phyloP scores from a whole-genome alignment of 2,113 vertebrate species.

The Hydrolagus affinis region DNA sequence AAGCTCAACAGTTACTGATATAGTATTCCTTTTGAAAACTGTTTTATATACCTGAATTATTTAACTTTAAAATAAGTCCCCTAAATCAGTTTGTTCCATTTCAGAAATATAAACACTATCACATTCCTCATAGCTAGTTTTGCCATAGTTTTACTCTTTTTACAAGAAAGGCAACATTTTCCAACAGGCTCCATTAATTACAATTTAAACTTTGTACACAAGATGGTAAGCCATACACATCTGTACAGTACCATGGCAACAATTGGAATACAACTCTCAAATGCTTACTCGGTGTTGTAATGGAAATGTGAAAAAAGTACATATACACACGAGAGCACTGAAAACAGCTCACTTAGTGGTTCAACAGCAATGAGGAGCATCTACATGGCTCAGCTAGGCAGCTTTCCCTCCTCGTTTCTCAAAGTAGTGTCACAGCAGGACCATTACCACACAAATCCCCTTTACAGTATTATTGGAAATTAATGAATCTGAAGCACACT shows the following conservation, averaged over 20 bases:
- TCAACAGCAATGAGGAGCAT: constrained; percentile 66
- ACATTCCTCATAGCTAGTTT: constrained; percentile 87
- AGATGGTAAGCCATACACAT: constrained; percentile 68
- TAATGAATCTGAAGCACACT: background rate
- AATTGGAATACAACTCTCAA: constrained; percentile 82
- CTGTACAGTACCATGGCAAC: constrained; percentile 87
- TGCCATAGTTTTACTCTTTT: constrained; percentile 95
- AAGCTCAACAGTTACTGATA: constrained; percentile 73
- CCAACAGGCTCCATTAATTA: constrained; percentile 85
- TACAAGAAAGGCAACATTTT: constrained; percentile 97
- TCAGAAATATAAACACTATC: constrained; percentile 94
- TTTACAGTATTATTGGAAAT: constrained; percentile 7
- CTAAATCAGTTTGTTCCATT: constrained; percentile 81
- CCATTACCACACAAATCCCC: constrained; percentile 43
- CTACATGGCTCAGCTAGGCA: constrained; percentile 90
- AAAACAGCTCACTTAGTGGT: constrained; percentile 80
- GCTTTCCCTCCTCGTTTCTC: constrained; percentile 65
- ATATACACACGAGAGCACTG: constrained; percentile 68
- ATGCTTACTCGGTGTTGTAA: constrained; percentile 56
- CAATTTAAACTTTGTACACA: constrained; percentile 81
- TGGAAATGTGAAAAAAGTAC: constrained; percentile 70
- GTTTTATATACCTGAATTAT: constrained; percentile 97
- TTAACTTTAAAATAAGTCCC: constrained; percentile 91
- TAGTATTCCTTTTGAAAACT: constrained; percentile 75
- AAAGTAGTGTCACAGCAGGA: constrained; percentile 57